These are phyloP conservation scores for Villa cingulata DNA, from an alignment of 2,888 invertebrate species.

Conservation along the genomic window DNA sequence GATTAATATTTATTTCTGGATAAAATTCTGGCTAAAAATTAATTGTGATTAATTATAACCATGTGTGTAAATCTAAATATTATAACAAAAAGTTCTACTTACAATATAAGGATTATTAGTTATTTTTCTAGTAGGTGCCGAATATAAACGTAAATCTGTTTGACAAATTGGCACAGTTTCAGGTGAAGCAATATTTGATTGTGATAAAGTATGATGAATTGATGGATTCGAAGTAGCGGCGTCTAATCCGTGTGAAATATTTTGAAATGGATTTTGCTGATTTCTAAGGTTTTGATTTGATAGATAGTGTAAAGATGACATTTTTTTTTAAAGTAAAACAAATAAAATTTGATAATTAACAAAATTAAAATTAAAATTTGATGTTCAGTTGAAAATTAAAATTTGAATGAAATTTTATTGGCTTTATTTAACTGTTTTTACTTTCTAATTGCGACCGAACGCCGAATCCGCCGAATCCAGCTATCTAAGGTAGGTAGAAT, in stretches of 20 bases:
- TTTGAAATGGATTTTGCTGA: no score
- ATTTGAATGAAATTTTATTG: no score
- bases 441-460: no score
- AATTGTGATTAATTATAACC: neutral
- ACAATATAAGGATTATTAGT: slow-evolving; percentile 27
- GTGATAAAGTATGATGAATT: neutral
- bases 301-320: neutral
- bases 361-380: no score
- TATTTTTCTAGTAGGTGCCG: slow-evolving; percentile 40
- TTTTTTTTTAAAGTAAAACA: no score
- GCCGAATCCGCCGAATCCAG: no score
- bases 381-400: no score
- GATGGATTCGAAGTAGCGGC: no score
- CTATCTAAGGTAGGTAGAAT: no score
- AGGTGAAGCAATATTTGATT: slow-evolving; percentile 37
- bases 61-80: neutral
- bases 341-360: no score
- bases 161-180: slow-evolving; percentile 48
- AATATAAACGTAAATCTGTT: slow-evolving; percentile 48
- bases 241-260: neutral
- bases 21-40: slow-evolving; percentile 45
- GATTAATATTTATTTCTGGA: slow-evolving; percentile 55
- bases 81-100: slow-evolving; percentile 29
- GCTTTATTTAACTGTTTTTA: no score
- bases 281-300: neutral